Evolutionary conservation across 2,113 vertebrate genomes (phyloP).

Genomic region (Phaethon lepturus): DNA sequence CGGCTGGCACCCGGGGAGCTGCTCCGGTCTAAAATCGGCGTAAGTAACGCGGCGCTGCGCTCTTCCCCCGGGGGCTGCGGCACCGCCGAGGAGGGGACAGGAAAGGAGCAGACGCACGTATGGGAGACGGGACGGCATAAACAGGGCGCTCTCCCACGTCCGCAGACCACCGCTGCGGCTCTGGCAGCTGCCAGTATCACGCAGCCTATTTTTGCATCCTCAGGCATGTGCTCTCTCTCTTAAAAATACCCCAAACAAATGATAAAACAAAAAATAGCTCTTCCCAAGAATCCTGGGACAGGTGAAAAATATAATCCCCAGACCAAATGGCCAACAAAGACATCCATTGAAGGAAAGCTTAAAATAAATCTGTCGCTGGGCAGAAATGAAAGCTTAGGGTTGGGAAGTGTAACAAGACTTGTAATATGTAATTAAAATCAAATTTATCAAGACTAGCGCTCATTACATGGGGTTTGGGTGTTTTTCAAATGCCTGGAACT

Average conservation of each 20-base stretch:
- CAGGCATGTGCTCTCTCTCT: neutral
- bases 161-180: neutral
- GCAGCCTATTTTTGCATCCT: neutral
- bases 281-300: neutral
- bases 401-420: neutral
- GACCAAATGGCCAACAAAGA: neutral
- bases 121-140: neutral
- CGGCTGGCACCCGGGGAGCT: neutral
- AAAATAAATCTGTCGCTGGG: constrained; percentile 53
- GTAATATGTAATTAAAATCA: constrained; percentile 54
- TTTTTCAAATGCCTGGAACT: neutral
- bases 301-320: constrained; percentile 8
- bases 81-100: neutral
- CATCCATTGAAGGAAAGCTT: neutral
- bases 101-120: neutral
- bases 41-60: neutral
- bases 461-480: neutral
- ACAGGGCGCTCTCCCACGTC: neutral
- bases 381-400: neutral
- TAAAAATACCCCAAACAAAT: neutral
- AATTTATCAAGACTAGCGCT: constrained; percentile 47
- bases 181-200: neutral
- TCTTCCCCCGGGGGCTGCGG: no score
- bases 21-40: fast-evolving
- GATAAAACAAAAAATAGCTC: constrained; percentile 12